Evolutionary conservation across 2,888 invertebrate species (phyloP).

Genomic region (Coremacera marginata): DNA sequence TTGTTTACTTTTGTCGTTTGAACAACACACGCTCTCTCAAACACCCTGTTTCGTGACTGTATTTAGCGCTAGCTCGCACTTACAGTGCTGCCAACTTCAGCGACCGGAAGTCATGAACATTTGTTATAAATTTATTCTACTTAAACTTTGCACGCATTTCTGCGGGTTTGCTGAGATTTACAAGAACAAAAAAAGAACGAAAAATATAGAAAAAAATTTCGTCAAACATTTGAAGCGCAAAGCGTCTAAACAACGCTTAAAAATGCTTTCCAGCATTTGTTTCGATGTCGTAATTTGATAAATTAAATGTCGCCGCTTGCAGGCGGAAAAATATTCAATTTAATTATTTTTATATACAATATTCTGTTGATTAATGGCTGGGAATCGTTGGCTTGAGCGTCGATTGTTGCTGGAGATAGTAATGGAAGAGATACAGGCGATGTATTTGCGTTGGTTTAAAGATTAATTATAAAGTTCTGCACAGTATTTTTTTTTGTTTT

Average conservation of each 20-base stretch:
- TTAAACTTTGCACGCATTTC: not conserved
- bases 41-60: no score
- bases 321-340: conserved; percentile 32
- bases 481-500: no score
- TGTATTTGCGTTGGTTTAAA: no score
- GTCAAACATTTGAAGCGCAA: no score
- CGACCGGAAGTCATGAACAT: conserved; percentile 38
- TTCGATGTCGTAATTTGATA: conserved; percentile 35
- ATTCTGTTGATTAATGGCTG: conserved; percentile 26
- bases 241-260: no score
- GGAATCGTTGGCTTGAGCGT: not conserved
- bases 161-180: not conserved
- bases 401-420: not conserved
- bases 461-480: no score
- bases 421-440: not conserved
- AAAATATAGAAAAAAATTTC: not conserved
- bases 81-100: not conserved
- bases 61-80: not conserved
- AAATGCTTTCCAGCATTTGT: not conserved
- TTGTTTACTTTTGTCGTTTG: conserved; percentile 7
- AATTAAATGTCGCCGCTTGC: conserved; percentile 39
- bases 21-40: no score
- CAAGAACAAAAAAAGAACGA: not conserved
- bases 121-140: conserved; percentile 34
- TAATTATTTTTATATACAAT: conserved; percentile 20